Conservation (phyloP, 2,797 vertebrate species). For the Gila robusta region DNA sequence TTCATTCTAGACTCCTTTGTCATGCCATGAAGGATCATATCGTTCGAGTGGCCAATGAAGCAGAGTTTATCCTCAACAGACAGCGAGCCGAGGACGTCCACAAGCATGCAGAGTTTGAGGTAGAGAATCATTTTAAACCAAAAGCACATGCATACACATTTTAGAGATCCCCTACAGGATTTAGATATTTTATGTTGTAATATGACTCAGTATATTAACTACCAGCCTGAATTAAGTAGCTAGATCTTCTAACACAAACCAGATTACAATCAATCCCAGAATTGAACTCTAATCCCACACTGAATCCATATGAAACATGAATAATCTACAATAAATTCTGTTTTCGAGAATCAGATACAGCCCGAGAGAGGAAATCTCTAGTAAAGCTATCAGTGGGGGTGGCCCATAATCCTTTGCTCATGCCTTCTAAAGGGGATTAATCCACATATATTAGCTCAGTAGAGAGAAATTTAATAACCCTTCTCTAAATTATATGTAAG, state of each 20-base stretch:
- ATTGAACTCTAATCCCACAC: slow-evolving; percentile 26
- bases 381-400: slow-evolving; percentile 51
- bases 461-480: slow-evolving; percentile 67
- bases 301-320: slow-evolving; percentile 15
- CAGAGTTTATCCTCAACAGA: slow-evolving; percentile 96
- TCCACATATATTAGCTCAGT: slow-evolving; percentile 56
- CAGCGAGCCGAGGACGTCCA: slow-evolving; percentile 97
- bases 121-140: slow-evolving; percentile 58
- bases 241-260: not conserved
- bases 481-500: slow-evolving; percentile 56
- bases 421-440: slow-evolving; percentile 68
- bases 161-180: not conserved
- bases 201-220: not conserved
- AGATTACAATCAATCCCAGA: slow-evolving; percentile 16
- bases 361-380: slow-evolving; percentile 22
- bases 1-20: slow-evolving; percentile 86
- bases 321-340: slow-evolving; percentile 21
- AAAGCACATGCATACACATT: not conserved
- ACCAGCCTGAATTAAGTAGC: not conserved
- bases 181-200: not conserved
- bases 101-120: slow-evolving; percentile 98
- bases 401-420: slow-evolving; percentile 63
- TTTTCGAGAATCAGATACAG: slow-evolving; percentile 17
- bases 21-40: slow-evolving; percentile 99
- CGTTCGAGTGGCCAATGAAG: slow-evolving; percentile 96